Base-by-base conservation (phyloP, 2,113 vertebrate species). In the Macquaria ambigua region DNA sequence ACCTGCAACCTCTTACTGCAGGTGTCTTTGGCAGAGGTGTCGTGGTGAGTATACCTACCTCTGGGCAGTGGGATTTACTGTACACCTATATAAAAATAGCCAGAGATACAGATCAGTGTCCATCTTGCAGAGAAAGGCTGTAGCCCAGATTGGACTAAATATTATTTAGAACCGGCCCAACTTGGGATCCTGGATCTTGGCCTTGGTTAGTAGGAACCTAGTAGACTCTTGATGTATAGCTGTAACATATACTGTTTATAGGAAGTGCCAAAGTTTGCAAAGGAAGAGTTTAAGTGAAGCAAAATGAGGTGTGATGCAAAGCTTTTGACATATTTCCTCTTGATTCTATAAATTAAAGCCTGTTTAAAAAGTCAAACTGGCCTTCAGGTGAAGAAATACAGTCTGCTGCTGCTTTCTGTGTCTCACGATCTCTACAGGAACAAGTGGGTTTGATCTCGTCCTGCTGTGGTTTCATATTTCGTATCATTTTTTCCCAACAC, bases 391-490 rank as follows among this genome's bases (percentile, higher is more conserved):
- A 67, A 41, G 37, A 71, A n/a, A 4, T 8, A 34, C 25, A 6
- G 39, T 15, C 37, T 10, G 56, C 53, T 41, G 37, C 25, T 4
- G 43, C 43, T 53, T 2, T 66, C 63, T 61, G n/a, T 2, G 63
- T 48, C 39, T 28, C 56, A n/a, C 18, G 53, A 62, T 82, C 67
- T 66, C 67, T 15, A 4, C 63, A 62, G 52, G 34, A 77, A 37
- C 12, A 37, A 12, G 14, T 23, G 23, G 48, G 68, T 56, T 63
- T 62, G 31, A 69, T 53, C 46, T 70, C 34, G 6, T 71, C 68
- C 70, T 69, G 74, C 28, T 69, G 23, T 1, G 52, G 68, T 81
- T 73, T 88, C 53, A 78, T 0, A 18, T 74, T 81, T 84, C 82
- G 64, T 20, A 41, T 74, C 5, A 0, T 83, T 55, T 56, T 63